A percentile compares a stretch with the other conserved stretches of the same genome.
Conservation (phyloP, 2,888 invertebrate genomes). For the Rhogogaster chlorosoma region DNA sequence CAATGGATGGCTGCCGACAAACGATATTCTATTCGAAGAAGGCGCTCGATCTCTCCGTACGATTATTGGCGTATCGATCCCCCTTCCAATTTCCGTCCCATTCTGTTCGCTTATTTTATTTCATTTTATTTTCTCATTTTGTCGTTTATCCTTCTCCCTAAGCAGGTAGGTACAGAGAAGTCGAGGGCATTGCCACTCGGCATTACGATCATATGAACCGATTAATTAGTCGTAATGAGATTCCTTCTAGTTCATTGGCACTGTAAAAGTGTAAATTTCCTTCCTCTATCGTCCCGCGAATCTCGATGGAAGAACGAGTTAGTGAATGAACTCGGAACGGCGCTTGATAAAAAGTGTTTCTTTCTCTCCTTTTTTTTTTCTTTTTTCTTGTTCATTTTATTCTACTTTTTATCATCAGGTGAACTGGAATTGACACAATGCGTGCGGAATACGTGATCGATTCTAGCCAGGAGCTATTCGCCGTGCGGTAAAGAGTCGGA, state of each 20-base stretch:
- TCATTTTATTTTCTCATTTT: not conserved
- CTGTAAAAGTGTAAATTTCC: conserved; percentile 50
- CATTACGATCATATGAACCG: conserved; percentile 64
- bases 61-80: conserved; percentile 46
- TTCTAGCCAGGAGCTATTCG: conserved; percentile 59
- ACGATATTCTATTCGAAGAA: conserved; percentile 49
- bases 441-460: conserved; percentile 68
- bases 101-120: not conserved
- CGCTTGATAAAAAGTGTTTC: conserved; percentile 52
- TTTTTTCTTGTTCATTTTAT: conserved; percentile 48
- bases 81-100: conserved; percentile 4
- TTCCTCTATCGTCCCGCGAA: conserved; percentile 18
- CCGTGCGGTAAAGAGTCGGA: conserved; percentile 44
- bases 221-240: conserved; percentile 62
- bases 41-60: conserved; percentile 42
- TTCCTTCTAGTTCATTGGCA: conserved; percentile 48
- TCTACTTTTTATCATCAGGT: conserved; percentile 51
- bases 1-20: conserved; percentile 45
- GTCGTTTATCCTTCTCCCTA: not conserved
- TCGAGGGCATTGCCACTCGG: conserved; percentile 55
- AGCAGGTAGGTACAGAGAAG: not conserved
- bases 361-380: conserved; percentile 37
- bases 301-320: conserved; percentile 65
- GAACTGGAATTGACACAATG: conserved; percentile 69
- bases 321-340: conserved; percentile 70